These are phyloP conservation scores for Zaprionus nigranus DNA, from an alignment of 1,140 invertebrate species.

Conservation along the genomic window DNA sequence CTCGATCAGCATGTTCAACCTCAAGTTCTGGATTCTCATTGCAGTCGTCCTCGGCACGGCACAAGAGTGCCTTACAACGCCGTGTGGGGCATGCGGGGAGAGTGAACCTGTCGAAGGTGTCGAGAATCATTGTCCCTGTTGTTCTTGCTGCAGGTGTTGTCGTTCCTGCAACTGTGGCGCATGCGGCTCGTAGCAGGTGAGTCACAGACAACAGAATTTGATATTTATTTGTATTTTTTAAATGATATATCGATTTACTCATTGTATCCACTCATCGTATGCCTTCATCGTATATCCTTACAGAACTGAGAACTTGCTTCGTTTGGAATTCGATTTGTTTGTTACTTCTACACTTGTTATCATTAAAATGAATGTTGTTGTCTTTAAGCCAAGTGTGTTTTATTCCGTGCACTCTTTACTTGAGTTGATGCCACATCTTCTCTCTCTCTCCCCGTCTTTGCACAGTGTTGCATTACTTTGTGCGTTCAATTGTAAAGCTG, in stretches of 20 bases:
- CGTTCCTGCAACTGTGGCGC: neutral
- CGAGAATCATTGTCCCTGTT: neutral
- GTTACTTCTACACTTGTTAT: constrained; percentile 34
- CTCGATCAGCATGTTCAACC: constrained; percentile 25
- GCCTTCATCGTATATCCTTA: neutral
- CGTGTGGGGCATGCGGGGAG: neutral
- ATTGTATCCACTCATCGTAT: neutral
- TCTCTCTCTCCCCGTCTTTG: neutral
- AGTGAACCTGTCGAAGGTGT: neutral
- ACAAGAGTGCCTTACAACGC: constrained; percentile 1
- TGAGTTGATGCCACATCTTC: constrained; percentile 1
- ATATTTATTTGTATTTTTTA: neutral
- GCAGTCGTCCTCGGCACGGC: constrained; percentile 17
- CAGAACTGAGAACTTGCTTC: neutral
- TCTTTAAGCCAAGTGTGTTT: constrained; percentile 33
- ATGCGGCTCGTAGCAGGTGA: constrained; percentile 1
- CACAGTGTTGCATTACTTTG: constrained; percentile 55
- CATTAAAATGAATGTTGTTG: constrained; percentile 69
- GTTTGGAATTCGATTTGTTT: constrained; percentile 18
- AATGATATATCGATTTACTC: neutral
- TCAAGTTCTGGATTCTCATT: constrained; percentile 34
- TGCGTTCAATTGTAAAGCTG: constrained; percentile 72
- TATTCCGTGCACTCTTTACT: neutral
- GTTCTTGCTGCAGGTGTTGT: neutral
- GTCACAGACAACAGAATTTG: neutral